phyloP scores from a whole-genome alignment of 2,113 vertebrate genomes.

The Silurus meridionalis region DNA sequence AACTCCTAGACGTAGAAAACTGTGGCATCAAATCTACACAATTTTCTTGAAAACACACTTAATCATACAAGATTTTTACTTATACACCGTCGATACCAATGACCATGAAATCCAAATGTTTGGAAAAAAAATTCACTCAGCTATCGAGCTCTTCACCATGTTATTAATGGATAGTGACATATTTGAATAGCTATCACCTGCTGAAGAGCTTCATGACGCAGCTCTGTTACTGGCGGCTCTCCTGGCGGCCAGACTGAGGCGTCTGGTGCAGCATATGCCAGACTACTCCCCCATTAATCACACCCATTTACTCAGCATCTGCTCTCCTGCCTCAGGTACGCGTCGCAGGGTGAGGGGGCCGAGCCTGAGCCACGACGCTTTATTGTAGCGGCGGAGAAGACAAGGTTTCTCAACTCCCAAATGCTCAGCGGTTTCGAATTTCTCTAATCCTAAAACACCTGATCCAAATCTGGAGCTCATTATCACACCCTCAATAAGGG shows the following conservation, averaged over 20 bases:
- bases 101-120: background rate
- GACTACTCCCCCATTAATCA: slow-evolving; percentile 40
- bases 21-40: too few species aligned
- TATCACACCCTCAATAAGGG: background rate
- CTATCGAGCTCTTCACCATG: background rate
- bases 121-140: background rate
- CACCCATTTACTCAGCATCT: slow-evolving; percentile 47
- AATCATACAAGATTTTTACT: too few species aligned
- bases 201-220: slow-evolving; percentile 5
- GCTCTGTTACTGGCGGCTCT: background rate
- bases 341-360: background rate
- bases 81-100: too few species aligned
- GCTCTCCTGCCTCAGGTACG: slow-evolving; percentile 25
- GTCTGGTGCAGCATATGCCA: slow-evolving; percentile 53
- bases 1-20: too few species aligned
- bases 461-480: background rate
- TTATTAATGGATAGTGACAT: slow-evolving; percentile 12
- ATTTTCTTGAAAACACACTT: too few species aligned
- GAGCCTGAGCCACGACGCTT: background rate
- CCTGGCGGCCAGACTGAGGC: slow-evolving; percentile 11
- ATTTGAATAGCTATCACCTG: slow-evolving; percentile 11
- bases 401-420: background rate
- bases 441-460: background rate
- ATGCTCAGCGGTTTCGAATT: background rate
- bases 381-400: background rate